Percentiles rank a stretch among this genome's conserved stretches.
phyloP scores from a whole-genome alignment of 2,888 invertebrate species.

The Zygogramma bicolorata region DNA sequence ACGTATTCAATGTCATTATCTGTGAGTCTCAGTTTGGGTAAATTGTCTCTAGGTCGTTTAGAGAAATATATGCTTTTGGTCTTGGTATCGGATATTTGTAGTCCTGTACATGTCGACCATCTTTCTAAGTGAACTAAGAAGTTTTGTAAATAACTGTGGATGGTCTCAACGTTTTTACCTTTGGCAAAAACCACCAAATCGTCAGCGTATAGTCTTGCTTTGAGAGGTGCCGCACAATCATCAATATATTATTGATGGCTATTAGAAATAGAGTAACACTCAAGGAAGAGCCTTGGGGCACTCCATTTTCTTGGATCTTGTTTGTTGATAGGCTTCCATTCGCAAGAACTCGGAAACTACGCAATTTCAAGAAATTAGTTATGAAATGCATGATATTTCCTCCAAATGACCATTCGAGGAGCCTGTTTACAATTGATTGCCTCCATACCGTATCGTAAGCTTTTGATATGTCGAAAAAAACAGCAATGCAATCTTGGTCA shows the following conservation, averaged over 20 bases:
- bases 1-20: not conserved
- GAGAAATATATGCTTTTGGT: slow-evolving; percentile 1
- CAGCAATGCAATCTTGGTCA: not conserved
- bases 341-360: no score
- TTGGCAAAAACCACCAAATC: not conserved
- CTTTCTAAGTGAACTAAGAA: not conserved
- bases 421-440: no score
- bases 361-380: no score
- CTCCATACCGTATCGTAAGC: no score
- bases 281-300: not conserved
- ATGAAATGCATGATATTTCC: no score
- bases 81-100: slow-evolving; percentile 3
- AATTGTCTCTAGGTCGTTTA: not conserved
- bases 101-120: not conserved
- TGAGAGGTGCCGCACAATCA: not conserved
- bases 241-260: slow-evolving; percentile 8
- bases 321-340: no score
- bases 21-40: not conserved
- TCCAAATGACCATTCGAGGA: no score
- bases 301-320: not conserved
- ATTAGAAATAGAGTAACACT: slow-evolving; percentile 2
- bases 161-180: not conserved
- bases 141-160: not conserved
- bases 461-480: no score
- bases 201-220: not conserved